Evolutionary conservation across 1,140 invertebrate genomes (phyloP), one percentile per base, ranked within the genome.

Genomic region (Achroia grisella): DNA sequence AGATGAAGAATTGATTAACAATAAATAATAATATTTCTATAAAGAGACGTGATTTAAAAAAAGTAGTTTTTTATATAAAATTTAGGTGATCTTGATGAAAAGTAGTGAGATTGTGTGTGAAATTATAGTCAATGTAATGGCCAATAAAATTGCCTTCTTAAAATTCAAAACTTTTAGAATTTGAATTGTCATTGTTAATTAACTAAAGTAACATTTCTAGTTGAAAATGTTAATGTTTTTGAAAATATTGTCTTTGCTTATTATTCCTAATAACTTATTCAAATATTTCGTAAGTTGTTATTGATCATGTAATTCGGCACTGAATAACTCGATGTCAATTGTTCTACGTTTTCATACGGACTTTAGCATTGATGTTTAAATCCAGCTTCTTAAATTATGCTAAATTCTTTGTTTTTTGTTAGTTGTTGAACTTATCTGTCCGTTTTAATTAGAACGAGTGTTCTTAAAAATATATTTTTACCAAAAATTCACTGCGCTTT

Each of bases 401-500:
- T 62, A 64, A 52, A 49, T 48, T 53, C 53, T 29, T 51, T 45
- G 39, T 56, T 57, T n/a, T 74, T 67, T 65, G 51, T 65, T 66
- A 44, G 69, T 63, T 68, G 55, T 60, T 64, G 52, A 72, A 70
- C 48, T 64, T 46, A 72, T 74, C 70, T 79, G 76, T 82, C 72
- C 78, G 79, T 80, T 84, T 78, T 70, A 42, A 73, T 74, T 69
- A 63, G 69, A 73, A 67, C 54, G 48, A 65, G 42, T 69, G 58
- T 79, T 71, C 68, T 69, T 52, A 54, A 59, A 84, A 81, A 84
- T 82, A 84, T 81, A 84, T 82, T 84, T 76, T 71, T 79, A 75
- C 59, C 61, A 72, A 81, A 71, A 81, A 70, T 62, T 55, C 72
- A 69, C 67, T 68, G 50, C 46, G 75, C 80, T 81, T 84, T 80